Percentiles rank a stretch among this genome's conserved stretches.
Evolutionary conservation across 2,888 invertebrate species (phyloP).

Genomic region (Eristalis tenax): DNA sequence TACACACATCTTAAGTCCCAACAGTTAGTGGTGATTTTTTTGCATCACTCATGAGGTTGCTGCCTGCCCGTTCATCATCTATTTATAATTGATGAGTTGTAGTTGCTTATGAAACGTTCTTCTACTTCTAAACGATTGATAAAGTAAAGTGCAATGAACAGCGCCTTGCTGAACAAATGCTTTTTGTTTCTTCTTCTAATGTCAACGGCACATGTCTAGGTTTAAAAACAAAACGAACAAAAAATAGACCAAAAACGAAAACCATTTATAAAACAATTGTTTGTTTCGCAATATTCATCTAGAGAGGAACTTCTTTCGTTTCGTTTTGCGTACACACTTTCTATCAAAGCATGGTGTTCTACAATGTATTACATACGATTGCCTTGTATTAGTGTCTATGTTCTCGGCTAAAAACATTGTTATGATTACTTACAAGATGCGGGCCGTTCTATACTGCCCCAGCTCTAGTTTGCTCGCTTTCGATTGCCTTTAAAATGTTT

Average conservation of each 20-base stretch:
- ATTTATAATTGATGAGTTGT: not conserved
- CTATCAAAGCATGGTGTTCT: too few relatives aligned
- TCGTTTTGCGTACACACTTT: too few relatives aligned
- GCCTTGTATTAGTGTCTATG: not conserved
- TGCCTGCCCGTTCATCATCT: not conserved
- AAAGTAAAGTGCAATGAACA: not conserved
- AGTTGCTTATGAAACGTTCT: not conserved
- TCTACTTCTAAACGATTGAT: not conserved
- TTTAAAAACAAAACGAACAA: not conserved
- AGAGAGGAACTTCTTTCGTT: not conserved
- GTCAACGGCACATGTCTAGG: slow-evolving; percentile 16
- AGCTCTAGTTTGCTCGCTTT: slow-evolving; percentile 10
- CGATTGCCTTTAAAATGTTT: slow-evolving; percentile 31
- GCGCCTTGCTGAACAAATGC: not conserved
- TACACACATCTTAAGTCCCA: not conserved
- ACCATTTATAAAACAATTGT: slow-evolving; percentile 37
- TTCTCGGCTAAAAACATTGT: slow-evolving; percentile 24
- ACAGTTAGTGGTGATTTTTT: not conserved
- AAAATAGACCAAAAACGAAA: slow-evolving; percentile 21
- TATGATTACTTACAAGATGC: slow-evolving; percentile 48
- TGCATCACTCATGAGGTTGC: not conserved
- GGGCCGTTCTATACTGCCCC: slow-evolving; percentile 5
- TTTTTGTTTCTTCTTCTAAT: not conserved
- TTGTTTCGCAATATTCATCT: slow-evolving; percentile 49
- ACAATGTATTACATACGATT: not conserved